Evolutionary conservation across 2,797 vertebrate species (phyloP).

Genomic region (Pelodytes ibericus): DNA sequence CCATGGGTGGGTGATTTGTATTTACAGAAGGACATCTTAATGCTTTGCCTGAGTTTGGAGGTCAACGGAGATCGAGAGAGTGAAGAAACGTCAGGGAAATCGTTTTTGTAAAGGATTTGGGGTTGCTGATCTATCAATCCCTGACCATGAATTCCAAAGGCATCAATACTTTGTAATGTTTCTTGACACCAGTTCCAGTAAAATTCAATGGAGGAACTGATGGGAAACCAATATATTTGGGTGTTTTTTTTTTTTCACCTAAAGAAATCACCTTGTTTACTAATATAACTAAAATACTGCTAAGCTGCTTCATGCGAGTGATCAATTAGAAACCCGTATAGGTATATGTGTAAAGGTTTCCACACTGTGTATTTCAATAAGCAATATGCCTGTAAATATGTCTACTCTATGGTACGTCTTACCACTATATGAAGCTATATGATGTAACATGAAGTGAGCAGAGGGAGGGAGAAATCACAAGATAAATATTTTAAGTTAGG

Average conservation of each 20-base stretch:
- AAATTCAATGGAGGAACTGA: constrained; percentile 26
- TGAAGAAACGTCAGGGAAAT: constrained; percentile 35
- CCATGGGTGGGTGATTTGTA: constrained; percentile 42
- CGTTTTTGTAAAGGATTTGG: constrained; percentile 42
- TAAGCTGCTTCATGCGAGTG: too few relatives aligned
- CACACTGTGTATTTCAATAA: too few relatives aligned
- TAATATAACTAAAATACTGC: too few relatives aligned
- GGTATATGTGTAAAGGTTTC: too few relatives aligned
- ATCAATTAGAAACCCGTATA: too few relatives aligned
- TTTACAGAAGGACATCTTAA: constrained; percentile 33
- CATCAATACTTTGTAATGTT: constrained; percentile 49
- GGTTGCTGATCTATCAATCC: constrained; percentile 40
- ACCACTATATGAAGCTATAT: too few relatives aligned
- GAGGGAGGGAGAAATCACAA: too few relatives aligned
- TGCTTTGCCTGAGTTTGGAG: constrained; percentile 33
- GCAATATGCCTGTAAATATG: too few relatives aligned
- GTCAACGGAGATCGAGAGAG: constrained; percentile 26
- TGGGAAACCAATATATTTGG: constrained; percentile 26
- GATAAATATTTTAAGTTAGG: too few relatives aligned
- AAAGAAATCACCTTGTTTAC: neutral
- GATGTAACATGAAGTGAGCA: too few relatives aligned
- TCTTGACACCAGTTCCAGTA: constrained; percentile 41
- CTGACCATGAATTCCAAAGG: constrained; percentile 34
- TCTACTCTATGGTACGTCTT: too few relatives aligned
- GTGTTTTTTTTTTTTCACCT: neutral